These are phyloP conservation scores for Embiotoca jacksoni DNA, from an alignment of 2,113 vertebrate genomes.

Conservation along the genomic window DNA sequence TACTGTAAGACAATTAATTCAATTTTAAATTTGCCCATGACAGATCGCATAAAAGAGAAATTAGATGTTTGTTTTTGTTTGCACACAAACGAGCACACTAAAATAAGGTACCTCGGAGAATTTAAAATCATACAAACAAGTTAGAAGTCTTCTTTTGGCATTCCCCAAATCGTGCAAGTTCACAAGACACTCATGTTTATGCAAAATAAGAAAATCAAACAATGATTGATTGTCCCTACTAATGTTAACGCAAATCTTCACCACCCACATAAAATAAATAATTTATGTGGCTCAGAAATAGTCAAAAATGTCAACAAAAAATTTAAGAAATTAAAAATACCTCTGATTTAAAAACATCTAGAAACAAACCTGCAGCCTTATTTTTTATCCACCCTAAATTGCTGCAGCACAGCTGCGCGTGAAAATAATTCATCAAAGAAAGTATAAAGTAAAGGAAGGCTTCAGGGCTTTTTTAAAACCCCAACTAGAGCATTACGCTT, in stretches of 20 bases:
- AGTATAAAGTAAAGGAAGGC: not conserved
- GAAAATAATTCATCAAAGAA: constrained; percentile 5
- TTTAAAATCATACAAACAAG: no score
- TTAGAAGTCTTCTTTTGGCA: no score
- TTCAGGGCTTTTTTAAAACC: not conserved
- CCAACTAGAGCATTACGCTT: constrained; percentile 17
- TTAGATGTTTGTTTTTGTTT: no score
- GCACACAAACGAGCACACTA: no score
- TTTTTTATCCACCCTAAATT: not conserved
- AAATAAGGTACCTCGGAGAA: no score
- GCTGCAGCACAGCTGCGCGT: not conserved
- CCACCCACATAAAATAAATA: no score
- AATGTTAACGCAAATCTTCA: no score
- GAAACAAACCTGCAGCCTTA: not conserved
- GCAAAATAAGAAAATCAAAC: not conserved
- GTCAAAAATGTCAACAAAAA: no score
- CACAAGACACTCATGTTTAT: not conserved
- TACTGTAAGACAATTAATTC: not conserved
- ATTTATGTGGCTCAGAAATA: no score
- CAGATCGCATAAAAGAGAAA: no score
- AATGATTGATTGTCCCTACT: no score
- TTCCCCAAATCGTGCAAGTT: not conserved
- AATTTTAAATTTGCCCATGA: not conserved
- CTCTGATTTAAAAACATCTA: not conserved
- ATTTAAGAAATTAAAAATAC: no score